Percentiles rank a stretch among this genome's conserved stretches.
Evolutionary conservation across 2,113 vertebrate species (phyloP).

Genomic region (Rhabdomys dilectus): DNA sequence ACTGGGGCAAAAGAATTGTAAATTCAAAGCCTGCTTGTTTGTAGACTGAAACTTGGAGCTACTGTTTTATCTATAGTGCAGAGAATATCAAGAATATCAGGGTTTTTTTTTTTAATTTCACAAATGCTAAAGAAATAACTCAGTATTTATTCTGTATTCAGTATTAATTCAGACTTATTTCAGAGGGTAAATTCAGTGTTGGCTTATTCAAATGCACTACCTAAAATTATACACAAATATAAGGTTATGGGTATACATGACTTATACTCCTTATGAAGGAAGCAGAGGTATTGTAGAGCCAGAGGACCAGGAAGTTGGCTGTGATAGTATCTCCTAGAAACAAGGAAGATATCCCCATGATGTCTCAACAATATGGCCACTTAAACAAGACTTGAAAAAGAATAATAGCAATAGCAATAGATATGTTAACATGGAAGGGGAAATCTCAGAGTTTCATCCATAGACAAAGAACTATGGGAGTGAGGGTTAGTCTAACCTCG

Average conservation of each 20-base stretch:
- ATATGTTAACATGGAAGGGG: background rate
- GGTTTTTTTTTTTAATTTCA: background rate
- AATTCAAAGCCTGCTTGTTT: background rate
- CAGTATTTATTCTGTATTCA: background rate
- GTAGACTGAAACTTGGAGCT: background rate
- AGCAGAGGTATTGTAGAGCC: too few species aligned
- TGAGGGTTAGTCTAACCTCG: background rate
- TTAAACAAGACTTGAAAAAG: background rate
- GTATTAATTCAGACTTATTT: background rate
- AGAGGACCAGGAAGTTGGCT: background rate
- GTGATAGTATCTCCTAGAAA: background rate
- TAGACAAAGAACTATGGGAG: background rate
- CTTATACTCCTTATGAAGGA: background rate
- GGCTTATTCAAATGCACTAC: background rate
- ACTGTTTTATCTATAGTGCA: background rate
- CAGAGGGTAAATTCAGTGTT: background rate
- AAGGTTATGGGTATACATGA: background rate
- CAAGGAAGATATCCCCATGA: background rate
- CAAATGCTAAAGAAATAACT: constrained; percentile 2
- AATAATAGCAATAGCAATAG: background rate
- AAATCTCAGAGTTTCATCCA: background rate
- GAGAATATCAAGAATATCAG: background rate
- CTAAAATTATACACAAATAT: background rate
- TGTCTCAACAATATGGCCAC: background rate
- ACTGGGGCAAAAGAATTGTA: background rate